Evolutionary conservation across 2,797 vertebrate species (phyloP).

Genomic region (Harpagifer antarcticus): DNA sequence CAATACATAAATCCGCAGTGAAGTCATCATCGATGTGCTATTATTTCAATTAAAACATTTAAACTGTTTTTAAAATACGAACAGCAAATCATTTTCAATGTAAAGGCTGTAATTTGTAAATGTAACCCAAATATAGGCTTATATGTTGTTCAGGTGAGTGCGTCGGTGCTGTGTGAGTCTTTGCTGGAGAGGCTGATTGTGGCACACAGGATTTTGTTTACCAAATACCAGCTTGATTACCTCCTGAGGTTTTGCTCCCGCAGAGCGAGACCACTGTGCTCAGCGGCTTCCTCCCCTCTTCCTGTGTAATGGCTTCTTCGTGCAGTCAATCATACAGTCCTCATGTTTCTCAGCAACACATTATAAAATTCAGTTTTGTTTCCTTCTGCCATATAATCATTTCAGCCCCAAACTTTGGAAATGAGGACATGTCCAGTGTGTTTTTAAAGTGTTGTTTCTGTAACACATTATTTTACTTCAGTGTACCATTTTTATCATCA

Average conservation of each 20-base stretch:
- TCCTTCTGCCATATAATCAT: slow-evolving; percentile 8
- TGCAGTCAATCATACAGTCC: slow-evolving; percentile 66
- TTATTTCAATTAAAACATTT: neutral
- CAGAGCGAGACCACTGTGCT: slow-evolving; percentile 69
- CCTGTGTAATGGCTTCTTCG: slow-evolving; percentile 74
- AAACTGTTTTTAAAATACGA: neutral
- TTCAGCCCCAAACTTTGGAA: neutral
- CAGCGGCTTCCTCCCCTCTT: slow-evolving; percentile 65
- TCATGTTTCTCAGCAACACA: slow-evolving; percentile 45
- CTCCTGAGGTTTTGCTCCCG: slow-evolving; percentile 70
- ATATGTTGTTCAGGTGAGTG: neutral
- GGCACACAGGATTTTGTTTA: slow-evolving; percentile 70
- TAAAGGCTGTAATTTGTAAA: neutral
- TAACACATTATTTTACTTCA: neutral
- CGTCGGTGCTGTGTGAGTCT: slow-evolving; percentile 4
- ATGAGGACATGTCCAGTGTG: neutral
- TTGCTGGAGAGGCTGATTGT: slow-evolving; percentile 58
- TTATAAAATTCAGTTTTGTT: slow-evolving; percentile 42
- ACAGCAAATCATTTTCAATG: slow-evolving; percentile 1
- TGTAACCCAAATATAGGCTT: neutral
- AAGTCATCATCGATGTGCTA: neutral
- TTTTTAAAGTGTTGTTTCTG: slow-evolving; percentile 1
- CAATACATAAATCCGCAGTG: neutral
- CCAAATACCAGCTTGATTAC: slow-evolving; percentile 74
- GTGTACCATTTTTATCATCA: neutral